Conservation (phyloP, 1,140 invertebrate species). For the Sesamia nonagrioides region DNA sequence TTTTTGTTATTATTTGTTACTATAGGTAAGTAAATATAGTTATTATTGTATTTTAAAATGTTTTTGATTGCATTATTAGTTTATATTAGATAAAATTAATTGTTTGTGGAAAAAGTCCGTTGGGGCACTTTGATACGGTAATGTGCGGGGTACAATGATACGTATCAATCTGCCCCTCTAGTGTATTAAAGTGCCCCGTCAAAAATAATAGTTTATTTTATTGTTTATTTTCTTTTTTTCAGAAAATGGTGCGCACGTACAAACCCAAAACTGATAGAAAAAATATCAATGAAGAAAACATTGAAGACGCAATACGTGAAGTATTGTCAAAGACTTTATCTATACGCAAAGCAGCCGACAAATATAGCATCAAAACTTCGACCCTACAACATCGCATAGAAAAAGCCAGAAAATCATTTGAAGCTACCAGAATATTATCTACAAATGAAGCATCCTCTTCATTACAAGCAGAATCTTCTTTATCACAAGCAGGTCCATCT, state of each 20-base stretch:
- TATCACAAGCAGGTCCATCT: constrained; percentile 7
- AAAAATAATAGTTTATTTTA: no score
- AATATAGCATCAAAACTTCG: constrained; percentile 57
- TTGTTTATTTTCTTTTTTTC: no score
- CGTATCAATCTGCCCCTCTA: constrained; percentile 58
- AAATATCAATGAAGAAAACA: constrained; percentile 40
- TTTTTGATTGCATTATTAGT: constrained; percentile 52
- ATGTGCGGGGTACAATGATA: constrained; percentile 58
- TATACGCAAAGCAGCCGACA: constrained; percentile 58
- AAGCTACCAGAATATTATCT: constrained; percentile 43
- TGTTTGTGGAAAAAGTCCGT: constrained; percentile 54
- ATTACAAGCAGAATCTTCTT: constrained; percentile 10
- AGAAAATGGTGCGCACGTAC: no score
- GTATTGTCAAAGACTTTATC: constrained; percentile 57
- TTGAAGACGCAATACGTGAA: constrained; percentile 54
- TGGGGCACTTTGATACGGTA: constrained; percentile 57
- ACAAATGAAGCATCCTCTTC: constrained; percentile 15
- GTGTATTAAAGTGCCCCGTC: constrained; percentile 50
- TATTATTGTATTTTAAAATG: constrained; percentile 53
- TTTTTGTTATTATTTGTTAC: no score
- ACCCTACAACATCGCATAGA: constrained; percentile 57
- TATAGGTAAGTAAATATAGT: no score
- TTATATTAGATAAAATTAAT: constrained; percentile 53
- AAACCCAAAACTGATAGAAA: no score
- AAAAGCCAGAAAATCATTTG: constrained; percentile 54